Conservation (phyloP, 2,797 vertebrate species). For the Dicrostonyx torquatus region DNA sequence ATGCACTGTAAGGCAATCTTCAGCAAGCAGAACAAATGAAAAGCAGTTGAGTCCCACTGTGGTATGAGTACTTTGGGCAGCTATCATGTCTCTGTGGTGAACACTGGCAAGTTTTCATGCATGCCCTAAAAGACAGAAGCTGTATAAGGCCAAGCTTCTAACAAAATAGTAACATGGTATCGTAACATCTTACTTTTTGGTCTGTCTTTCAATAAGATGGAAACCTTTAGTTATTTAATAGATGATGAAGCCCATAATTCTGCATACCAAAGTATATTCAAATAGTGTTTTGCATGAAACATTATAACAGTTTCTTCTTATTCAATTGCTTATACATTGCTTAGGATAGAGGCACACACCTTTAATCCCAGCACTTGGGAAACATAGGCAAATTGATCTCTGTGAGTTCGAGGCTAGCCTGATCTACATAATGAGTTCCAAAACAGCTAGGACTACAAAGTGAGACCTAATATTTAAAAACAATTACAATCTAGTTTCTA, state of each 20-base stretch:
- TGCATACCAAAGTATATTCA: neutral
- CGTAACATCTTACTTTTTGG: neutral
- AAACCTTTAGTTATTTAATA: neutral
- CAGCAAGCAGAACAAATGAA: conserved; percentile 24
- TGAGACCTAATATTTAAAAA: no score
- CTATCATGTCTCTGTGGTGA: neutral
- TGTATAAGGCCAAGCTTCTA: neutral
- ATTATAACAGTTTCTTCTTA: neutral
- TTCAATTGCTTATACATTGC: neutral
- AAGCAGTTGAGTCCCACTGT: neutral
- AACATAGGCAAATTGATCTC: no score
- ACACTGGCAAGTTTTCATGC: neutral
- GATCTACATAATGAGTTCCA: no score
- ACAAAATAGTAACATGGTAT: neutral
- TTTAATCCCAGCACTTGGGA: neutral
- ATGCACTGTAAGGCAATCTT: neutral
- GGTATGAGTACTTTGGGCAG: neutral
- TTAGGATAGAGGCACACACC: neutral
- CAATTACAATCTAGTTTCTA: conserved; percentile 28
- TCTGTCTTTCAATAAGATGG: neutral
- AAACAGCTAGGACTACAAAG: no score
- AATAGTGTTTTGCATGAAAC: conserved; percentile 28
- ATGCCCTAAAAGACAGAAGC: neutral
- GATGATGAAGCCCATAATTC: neutral
- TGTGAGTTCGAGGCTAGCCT: no score